Evolutionary conservation across 30 jellyfish, hydroid and myxozoan species (phyloP), one percentile per base, ranked within the genome.

Genomic region (Haliclystus octoradiatus): DNA sequence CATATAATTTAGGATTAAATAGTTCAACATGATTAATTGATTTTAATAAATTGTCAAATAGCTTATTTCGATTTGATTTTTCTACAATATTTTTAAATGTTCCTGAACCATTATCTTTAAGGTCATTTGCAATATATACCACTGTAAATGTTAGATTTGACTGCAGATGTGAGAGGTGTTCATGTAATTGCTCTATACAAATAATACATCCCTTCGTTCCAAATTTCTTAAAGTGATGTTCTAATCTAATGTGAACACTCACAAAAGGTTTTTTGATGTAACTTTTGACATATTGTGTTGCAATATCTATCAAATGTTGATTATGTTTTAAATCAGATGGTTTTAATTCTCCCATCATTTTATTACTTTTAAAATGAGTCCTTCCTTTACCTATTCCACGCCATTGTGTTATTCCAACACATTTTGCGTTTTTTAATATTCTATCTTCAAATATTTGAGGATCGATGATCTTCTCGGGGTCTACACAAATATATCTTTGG

Each of bases 381-480:
- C 98, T 57, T 34, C 51, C 63, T 19, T 68, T 52, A 26, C 98
- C 98, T 19, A 9, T 77, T 23, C 98, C 98, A 57, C 80, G 80
- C 98, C 98, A 89, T 23, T 76, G 88, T 26, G 81, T 32, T 24
- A 89, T 81, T 3, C 93, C 93, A 27, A 82, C 94, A 33, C 98
- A 89, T 3, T 74, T 49, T 29, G 85, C 66, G 52, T 63, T 62
- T 70, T 68, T 52, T 49, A 89, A 69, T n/a, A 89, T 87, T 32
- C 14, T 66, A 13, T 50, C 65, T 71, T 89, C 98, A 24, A 89
- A 49, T 47, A 66, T 73, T 9, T 81, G 80, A 2, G 93, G 83
- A 61, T 92, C 69, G 63, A 63, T 72, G 9, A 89, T 81, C 12
- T 28, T 67, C 33, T 89, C 98, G 15, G 98, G 95, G 67, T 89